Conservation (phyloP, 2,113 vertebrate genomes). For the Platanista minor region DNA sequence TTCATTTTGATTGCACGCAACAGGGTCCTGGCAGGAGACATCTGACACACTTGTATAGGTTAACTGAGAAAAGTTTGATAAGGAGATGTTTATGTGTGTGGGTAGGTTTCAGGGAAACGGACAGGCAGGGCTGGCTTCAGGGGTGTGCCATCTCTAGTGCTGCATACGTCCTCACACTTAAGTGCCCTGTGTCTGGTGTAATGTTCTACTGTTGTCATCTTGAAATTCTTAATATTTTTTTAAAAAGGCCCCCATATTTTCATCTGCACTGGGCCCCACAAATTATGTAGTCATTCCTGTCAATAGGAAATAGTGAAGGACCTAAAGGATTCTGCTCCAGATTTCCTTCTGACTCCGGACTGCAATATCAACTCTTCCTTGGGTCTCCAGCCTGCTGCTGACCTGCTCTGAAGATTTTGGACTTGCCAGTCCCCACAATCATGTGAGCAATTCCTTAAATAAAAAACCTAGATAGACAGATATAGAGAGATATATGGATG, state of each 20-base stretch:
- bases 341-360: neutral
- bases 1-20: neutral
- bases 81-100: neutral
- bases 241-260: neutral
- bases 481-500: neutral
- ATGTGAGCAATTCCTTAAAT: neutral
- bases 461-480: neutral
- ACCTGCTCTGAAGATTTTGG: neutral
- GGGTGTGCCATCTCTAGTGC: neutral
- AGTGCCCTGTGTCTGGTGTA: neutral
- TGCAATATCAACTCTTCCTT: neutral
- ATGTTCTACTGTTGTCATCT: neutral
- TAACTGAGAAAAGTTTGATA: neutral
- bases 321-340: neutral
- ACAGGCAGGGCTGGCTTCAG: neutral
- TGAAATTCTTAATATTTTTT: neutral
- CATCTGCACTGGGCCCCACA: neutral
- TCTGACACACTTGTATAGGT: neutral
- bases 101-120: neutral
- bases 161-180: neutral
- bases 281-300: neutral
- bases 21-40: neutral
- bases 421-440: neutral
- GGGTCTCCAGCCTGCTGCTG: neutral
- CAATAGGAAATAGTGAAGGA: neutral